Base-by-base conservation (phyloP, 1,140 invertebrate species). In the Hirudo medicinalis region DNA sequence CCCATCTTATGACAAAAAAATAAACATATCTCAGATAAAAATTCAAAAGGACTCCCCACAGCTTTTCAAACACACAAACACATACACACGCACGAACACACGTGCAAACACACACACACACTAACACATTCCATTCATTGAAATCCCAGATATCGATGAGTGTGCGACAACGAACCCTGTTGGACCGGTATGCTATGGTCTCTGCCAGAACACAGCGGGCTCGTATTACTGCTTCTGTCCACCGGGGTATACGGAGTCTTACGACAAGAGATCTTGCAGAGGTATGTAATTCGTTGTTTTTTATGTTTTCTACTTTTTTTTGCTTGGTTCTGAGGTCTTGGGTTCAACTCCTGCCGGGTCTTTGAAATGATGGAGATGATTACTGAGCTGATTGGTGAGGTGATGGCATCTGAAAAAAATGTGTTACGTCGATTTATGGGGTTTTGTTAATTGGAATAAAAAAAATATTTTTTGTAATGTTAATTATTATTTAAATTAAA, bases 121-220 rank as follows among this genome's bases (percentile, higher is more conserved):
- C 57, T 25, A 22, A 72, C 72, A 20, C 19, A 29, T 72, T 70
- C 11, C 9, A 49, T 49, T 15, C 43, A 49, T 3, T 36, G 32
- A 36, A 2, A 49, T 49, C 76, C 5, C 55, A 82, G 80, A 80
- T 76, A 77, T 80, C 15, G 76, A 82, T 73, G 80, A 93, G 82
- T 94, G 91, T 77, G 82, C 22, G 1, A 1, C 67, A 11, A 13
- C 67, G 2, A 11, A 27, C 25, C 22, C 67, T 32, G 2, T 29
- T 4, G 54, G 29, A 32, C 71, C 40, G n/a, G 71, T 71, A 19
- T 75, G 32, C 36, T 54, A 25, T 53, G n/a, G 70, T n/a, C 13
- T 60, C 67, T 85, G 84, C 73, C 78, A 83, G 32, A 86, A 86
- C 75, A 81, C 80, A 27, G 71, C 75, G n/a, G 83, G 83, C 19